Base-by-base conservation (phyloP, 2,113 vertebrate genomes). In the Amblyornis subalaris region DNA sequence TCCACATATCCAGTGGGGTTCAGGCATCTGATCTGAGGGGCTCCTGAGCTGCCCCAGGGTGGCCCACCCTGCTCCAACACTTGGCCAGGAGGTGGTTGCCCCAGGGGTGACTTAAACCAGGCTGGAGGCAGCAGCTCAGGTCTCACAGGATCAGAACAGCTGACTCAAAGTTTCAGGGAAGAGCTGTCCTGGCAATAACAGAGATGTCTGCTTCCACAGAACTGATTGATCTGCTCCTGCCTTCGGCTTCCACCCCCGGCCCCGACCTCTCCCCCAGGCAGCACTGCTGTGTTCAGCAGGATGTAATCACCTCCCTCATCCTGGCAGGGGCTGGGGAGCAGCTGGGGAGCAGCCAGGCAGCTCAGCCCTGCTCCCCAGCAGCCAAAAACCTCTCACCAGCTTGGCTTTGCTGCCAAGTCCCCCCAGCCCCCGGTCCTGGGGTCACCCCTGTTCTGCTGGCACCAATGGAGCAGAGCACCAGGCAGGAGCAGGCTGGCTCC, bases 321-420 rank as follows among this genome's bases (percentile, higher is more conserved):
- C 74, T 31, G 7, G 80, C 53, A 29, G 62, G 57, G 53, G 48
- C 21, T 80, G 64, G 29, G 73, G 33, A 64, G 64, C 48, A 26
- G 54, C 17, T 81, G 78, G 33, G 73, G 36, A 58, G 36, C 72
- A 33, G 88, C 73, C 87, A 81, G 77, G 51, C 53, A 74, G 58
- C 67, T 20, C 76, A 21, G 66, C 78, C 51, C 45, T 29, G 44
- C 73, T 57, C 61, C 42, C 72, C 42, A 9, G 44, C 79, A 75
- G 76, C 73, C 79, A 75, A 82, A 77, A 9, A 38, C 86, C 65
- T 85, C 85, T 95, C 45, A 42, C 80, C 87, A 93, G 76, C 69
- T 90, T 92, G 69, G 73, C 84, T 71, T 33, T 51, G 60, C 65
- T 67, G 77, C 73, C 65, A 60, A 67, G 40, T 1, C 9, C 28